Evolutionary conservation across 2,888 invertebrate species (phyloP), one percentile per base, ranked within the genome.

Genomic region (Petrolisthes manimaculis): DNA sequence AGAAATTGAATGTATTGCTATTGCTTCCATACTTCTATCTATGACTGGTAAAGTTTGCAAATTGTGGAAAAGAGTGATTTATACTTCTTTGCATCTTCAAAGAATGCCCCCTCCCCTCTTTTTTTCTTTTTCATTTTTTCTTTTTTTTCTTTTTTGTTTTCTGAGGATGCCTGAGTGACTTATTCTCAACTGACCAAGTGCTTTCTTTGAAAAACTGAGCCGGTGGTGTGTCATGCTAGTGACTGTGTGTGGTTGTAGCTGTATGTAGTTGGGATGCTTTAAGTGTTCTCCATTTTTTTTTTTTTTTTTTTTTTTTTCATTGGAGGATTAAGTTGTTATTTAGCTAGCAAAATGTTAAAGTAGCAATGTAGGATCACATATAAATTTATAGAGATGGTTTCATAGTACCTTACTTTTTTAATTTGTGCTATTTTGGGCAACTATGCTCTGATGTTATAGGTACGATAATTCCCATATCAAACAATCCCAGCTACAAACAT

Each of bases 141-240:
- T 71, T 37, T 82, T 82, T 81, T 82, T 71, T 83, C 61, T 78
- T 83, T 77, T 83, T 71, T 18, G 37, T 51, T 79, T 71, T 84
- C 53, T 84, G 84, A 84, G 88, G 18, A 74, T 80, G 81, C 71
- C 80, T 84, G 24, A 71, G 69, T 79, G 75, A 81, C 24, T 61
- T 84, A 75, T 75, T 84, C 83, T 80, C 79, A 88, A 80, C 71
- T 88, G 88, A 88, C 88, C 84, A 84, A 75, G 84, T 88, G 88
- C 87, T 87, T 87, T 87, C 83, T 87, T 79, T 87, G 83, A 69
- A 79, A 74, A 55, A 77, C 69, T 24, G 84, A 80, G 79, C 75
- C 75, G 80, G 80, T 80, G 81, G 86, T 81, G 80, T 79, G 80
- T 88, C 81, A 78, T 84, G 74, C 71, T 79, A 88, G 84, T 67